Conservation (phyloP, 2,113 vertebrate genomes). For the Sminthopsis crassicaudata region DNA sequence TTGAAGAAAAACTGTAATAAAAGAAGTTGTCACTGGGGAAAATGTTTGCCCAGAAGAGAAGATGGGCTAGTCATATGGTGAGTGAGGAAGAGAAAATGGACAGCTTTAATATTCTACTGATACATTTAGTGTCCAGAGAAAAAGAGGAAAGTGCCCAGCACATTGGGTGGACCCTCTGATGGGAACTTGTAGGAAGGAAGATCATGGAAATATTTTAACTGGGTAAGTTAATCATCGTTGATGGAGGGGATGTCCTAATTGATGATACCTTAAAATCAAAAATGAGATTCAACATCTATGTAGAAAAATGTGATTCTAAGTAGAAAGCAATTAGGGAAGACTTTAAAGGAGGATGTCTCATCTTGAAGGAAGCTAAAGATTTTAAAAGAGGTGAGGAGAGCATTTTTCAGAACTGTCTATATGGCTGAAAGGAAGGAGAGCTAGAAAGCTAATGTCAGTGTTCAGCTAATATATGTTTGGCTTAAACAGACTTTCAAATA, state of each 20-base stretch:
- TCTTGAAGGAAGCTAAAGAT: background rate
- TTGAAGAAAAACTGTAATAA: background rate
- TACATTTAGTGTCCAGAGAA: background rate
- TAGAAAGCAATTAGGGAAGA: background rate
- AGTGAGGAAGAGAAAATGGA: background rate
- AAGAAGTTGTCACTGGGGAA: background rate
- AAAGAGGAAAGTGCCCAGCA: background rate
- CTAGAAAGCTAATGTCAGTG: background rate
- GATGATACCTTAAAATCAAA: background rate
- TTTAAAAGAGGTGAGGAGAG: background rate
- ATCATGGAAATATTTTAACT: background rate
- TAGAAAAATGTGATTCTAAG: background rate
- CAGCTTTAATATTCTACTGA: background rate
- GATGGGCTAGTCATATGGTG: background rate
- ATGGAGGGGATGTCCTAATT: background rate
- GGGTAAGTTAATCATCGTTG: background rate
- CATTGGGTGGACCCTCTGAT: background rate
- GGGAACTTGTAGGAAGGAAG: background rate
- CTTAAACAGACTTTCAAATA: background rate
- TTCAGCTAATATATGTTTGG: background rate
- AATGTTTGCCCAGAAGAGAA: background rate
- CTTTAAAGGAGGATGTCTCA: background rate
- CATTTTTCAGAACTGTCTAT: background rate
- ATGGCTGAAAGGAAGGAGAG: background rate
- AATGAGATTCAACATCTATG: background rate